Evolutionary conservation across 2,888 invertebrate genomes (phyloP).

Genomic region (Pycnomerus fuliginosus): DNA sequence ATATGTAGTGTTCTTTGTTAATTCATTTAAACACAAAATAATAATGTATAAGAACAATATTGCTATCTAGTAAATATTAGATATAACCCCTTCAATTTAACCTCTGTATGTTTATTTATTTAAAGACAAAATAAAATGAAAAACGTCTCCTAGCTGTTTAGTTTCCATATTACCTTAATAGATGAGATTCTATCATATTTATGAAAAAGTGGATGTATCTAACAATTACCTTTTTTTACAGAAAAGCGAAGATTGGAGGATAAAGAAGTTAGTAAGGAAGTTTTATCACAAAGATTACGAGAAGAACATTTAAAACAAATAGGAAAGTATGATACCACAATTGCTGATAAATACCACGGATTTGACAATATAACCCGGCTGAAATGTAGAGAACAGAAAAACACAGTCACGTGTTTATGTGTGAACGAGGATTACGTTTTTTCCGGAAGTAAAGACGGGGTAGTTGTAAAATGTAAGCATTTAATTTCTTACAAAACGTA

Average conservation of each 20-base stretch:
- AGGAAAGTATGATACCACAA: constrained; percentile 72
- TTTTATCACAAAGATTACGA: constrained; percentile 73
- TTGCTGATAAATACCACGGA: constrained; percentile 65
- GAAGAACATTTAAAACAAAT: constrained; percentile 85
- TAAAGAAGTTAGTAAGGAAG: constrained; percentile 64
- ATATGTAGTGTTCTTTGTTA: constrained; percentile 49
- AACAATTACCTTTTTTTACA: constrained; percentile 52
- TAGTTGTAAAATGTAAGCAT: constrained; percentile 77
- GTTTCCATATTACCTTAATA: constrained; percentile 2
- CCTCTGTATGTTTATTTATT: not conserved
- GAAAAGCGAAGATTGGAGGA: constrained; percentile 65
- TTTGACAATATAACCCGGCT: constrained; percentile 55
- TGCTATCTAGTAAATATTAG: not conserved
- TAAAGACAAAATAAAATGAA: too few species aligned
- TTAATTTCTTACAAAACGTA: not conserved
- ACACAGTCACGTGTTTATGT: constrained; percentile 78
- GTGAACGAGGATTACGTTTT: constrained; percentile 74
- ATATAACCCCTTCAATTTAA: not conserved
- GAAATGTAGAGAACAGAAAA: constrained; percentile 75
- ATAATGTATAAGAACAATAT: constrained; percentile 1
- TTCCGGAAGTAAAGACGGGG: constrained; percentile 86
- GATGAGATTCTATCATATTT: too few species aligned
- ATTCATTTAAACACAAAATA: constrained; percentile 18
- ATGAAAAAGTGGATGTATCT: not conserved
- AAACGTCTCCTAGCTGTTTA: not conserved